Conservation (phyloP, 37 sponge, comb jelly and placozoan genomes). For the Amphimedon queenslandica region DNA sequence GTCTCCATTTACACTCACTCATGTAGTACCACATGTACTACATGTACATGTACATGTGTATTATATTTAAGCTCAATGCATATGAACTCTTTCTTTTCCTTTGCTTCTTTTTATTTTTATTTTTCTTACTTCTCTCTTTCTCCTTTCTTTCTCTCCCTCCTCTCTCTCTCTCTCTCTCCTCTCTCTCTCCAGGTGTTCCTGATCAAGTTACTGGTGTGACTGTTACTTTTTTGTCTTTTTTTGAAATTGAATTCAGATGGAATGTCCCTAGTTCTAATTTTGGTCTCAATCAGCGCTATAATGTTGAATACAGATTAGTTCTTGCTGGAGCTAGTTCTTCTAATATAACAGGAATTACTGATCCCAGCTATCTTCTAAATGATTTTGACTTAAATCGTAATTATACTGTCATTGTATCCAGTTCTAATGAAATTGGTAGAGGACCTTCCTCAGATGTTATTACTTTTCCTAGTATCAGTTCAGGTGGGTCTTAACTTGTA, state of each 20-base stretch:
- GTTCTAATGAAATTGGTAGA: slow-evolving; percentile 12
- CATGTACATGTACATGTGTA: no score
- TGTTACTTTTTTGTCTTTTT: background rate
- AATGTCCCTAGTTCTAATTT: slow-evolving; percentile 15
- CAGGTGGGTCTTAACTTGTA: background rate
- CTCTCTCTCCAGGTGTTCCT: slow-evolving; percentile 27
- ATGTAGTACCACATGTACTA: no score
- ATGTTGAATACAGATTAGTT: background rate
- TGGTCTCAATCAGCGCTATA: background rate
- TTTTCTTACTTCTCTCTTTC: no score
- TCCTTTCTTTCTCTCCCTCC: no score
- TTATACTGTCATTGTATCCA: background rate
- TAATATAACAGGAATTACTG: no score
- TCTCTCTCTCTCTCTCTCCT: background rate
- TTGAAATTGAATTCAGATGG: slow-evolving; percentile 3
- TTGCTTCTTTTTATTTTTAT: no score
- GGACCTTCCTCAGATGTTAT: background rate
- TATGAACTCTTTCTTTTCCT: no score
- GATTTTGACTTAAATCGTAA: no score
- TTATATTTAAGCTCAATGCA: no score
- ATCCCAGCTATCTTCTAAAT: no score
- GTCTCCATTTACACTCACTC: no score
- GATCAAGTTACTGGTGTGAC: slow-evolving; percentile 3
- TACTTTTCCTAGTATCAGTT: background rate
- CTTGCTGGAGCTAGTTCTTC: no score